Conservation (phyloP, 2,888 invertebrate species). For the Cordilura impudica region DNA sequence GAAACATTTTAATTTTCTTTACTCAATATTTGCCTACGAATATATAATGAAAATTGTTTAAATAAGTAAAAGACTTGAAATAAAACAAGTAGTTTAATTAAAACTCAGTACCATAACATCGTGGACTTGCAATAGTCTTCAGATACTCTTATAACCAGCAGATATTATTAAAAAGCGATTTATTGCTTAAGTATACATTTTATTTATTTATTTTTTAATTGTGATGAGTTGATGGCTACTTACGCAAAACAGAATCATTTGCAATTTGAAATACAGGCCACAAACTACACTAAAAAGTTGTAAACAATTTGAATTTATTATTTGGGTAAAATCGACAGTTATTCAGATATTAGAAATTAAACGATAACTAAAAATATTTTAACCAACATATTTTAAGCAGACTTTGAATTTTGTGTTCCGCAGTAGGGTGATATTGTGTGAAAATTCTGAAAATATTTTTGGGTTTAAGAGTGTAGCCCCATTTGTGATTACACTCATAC, state of each 20-base stretch:
- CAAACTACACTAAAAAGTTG: too few species aligned
- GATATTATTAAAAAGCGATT: neutral
- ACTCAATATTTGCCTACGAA: neutral
- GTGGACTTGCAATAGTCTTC: neutral
- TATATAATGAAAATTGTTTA: conserved; percentile 31
- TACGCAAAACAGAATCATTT: neutral
- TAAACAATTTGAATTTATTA: too few species aligned
- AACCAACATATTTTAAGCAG: too few species aligned
- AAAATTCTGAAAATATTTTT: too few species aligned
- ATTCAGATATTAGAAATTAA: too few species aligned
- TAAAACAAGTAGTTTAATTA: conserved; percentile 46
- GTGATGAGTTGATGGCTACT: neutral
- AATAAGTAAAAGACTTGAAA: conserved; percentile 44
- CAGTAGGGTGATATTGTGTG: too few species aligned
- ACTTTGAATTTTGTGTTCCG: too few species aligned
- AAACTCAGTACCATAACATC: neutral
- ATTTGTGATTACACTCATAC: too few species aligned
- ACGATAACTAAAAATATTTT: too few species aligned
- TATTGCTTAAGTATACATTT: neutral
- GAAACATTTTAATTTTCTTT: neutral
- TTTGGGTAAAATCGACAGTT: too few species aligned
- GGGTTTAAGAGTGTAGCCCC: too few species aligned
- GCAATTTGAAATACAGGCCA: neutral
- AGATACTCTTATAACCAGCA: neutral
- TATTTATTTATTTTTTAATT: neutral